These are phyloP conservation scores for Aricia agestis DNA, from an alignment of 1,140 invertebrate species.

Conservation along the genomic window DNA sequence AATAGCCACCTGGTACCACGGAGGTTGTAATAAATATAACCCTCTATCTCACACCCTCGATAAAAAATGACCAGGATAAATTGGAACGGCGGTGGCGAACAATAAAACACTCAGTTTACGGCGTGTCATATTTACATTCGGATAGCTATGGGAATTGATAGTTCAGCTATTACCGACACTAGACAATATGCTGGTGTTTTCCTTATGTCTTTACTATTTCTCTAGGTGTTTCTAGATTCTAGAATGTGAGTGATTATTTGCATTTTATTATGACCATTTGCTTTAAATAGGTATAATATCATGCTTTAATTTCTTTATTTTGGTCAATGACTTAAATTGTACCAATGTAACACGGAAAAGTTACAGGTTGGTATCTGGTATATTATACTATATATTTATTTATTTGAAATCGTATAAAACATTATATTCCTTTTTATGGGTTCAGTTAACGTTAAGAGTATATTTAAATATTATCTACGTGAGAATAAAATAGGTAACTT, in stretches of 20 bases:
- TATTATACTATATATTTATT: too few species aligned
- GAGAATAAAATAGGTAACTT: not conserved
- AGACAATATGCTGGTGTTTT: conserved; percentile 47
- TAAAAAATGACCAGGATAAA: conserved; percentile 75
- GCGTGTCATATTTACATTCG: conserved; percentile 75
- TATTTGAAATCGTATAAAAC: too few species aligned
- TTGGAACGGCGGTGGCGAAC: conserved; percentile 68
- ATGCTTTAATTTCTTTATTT: too few species aligned
- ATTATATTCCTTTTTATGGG: too few species aligned
- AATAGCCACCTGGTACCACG: conserved; percentile 27
- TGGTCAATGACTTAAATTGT: too few species aligned
- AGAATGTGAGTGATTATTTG: too few species aligned
- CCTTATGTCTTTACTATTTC: conserved; percentile 22
- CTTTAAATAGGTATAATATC: too few species aligned
- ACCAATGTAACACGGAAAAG: too few species aligned
- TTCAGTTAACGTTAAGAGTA: too few species aligned
- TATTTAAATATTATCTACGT: too few species aligned
- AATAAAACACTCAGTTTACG: conserved; percentile 74
- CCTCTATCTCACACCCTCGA: conserved; percentile 69
- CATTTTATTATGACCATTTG: too few species aligned
- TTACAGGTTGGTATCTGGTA: too few species aligned
- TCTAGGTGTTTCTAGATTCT: not conserved
- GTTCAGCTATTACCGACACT: conserved; percentile 46
- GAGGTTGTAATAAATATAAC: conserved; percentile 60
- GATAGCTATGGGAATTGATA: conserved; percentile 59